Conservation (phyloP, 2,797 vertebrate species). For the Chrosomus eos region DNA sequence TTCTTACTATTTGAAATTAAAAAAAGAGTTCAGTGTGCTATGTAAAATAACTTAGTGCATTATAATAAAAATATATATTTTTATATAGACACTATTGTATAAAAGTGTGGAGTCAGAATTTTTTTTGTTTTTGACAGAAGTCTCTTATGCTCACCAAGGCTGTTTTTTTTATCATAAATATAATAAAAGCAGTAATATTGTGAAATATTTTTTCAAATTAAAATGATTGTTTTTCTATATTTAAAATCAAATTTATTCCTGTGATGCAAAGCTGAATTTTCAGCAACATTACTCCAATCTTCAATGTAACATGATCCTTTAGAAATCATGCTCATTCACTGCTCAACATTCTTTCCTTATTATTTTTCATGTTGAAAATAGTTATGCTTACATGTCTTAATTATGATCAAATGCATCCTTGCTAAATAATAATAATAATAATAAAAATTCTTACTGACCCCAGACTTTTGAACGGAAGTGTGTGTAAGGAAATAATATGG, state of each 20-base stretch:
- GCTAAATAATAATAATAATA: background rate
- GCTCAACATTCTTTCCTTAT: background rate
- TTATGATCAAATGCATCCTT: background rate
- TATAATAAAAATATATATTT: background rate
- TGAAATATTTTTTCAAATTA: background rate
- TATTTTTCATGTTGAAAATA: background rate
- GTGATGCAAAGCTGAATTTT: background rate
- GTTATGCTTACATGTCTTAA: background rate
- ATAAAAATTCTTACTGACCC: background rate
- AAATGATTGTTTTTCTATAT: background rate
- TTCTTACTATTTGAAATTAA: background rate
- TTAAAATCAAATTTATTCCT: background rate
- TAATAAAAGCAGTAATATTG: background rate
- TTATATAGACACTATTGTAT: too few relatives aligned
- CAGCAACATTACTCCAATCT: background rate
- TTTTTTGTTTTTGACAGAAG: too few relatives aligned
- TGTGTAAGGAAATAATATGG: background rate
- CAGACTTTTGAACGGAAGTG: background rate
- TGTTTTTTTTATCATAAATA: background rate
- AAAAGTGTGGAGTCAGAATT: background rate
- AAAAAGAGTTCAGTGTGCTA: background rate
- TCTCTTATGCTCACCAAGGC: background rate
- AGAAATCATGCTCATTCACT: background rate
- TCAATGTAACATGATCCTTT: background rate
- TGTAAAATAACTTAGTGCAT: background rate